Evolutionary conservation across 2,113 vertebrate genomes (phyloP), one percentile per base, ranked within the genome.

Genomic region (Progne subis): DNA sequence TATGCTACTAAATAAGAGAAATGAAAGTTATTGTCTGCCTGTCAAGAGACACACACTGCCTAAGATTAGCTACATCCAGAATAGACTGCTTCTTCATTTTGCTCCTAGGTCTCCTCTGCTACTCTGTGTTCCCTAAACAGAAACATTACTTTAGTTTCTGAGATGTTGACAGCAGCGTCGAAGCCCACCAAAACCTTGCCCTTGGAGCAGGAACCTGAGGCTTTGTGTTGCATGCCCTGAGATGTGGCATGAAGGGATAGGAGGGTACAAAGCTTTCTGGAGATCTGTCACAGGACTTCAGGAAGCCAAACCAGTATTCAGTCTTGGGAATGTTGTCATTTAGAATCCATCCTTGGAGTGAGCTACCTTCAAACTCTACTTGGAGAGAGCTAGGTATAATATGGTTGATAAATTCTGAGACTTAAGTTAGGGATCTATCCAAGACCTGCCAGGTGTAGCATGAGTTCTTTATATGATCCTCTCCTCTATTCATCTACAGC

Each of bases 361-460:
- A 86, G 23, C 10, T 60, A 18, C 25, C 17, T 90, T 41, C 28
- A 12, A 15, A 25, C 8, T 44, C 11, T 56, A 17, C 21, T 65
- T 74, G 71, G 63, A 77, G 37, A 77, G 24, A 53, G 5, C 7
- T 52, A 31, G n/a, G 11, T 26, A 32, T 79, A 10, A 12, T 46
- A 26, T 3, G 6, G 11, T 8, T 41, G 57, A 81, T 41, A 82
- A 92, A 76, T 74, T 90, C 55, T 43, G 49, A 78, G 34, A 28
- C 13, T 68, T 43, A 67, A 23, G 14, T 31, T 70, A 68, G 74
- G 37, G 7, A 71, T 70, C 74, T 65, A 46, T 39, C 5, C 12
- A 47, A 56, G 13, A 72, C 2, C 9, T 3, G 0, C 17, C 4
- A 72, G 25, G 14, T 28, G 2, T 6, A 65, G 4, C 34, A 46